These are phyloP conservation scores for Neomonachus schauinslandi DNA, from an alignment of 2,113 vertebrate species.

Conservation along the genomic window DNA sequence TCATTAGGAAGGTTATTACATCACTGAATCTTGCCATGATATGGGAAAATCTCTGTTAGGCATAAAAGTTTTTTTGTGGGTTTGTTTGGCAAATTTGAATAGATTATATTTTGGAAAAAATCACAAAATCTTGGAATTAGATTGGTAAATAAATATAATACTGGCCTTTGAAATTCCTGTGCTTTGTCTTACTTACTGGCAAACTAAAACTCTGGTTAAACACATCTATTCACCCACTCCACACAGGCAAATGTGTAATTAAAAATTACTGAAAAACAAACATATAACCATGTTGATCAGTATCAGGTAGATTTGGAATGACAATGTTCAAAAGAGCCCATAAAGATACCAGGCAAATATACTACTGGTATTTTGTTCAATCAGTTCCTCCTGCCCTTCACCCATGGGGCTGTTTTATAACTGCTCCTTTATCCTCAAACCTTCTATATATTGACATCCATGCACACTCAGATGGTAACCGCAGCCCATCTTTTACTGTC, in stretches of 20 bases:
- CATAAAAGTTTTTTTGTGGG: background rate
- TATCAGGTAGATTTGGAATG: background rate
- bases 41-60: background rate
- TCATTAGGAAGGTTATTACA: background rate
- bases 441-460: background rate
- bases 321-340: background rate
- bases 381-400: background rate
- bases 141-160: background rate
- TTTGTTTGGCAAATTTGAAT: background rate
- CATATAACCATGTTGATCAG: background rate
- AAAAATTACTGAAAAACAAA: background rate
- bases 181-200: background rate
- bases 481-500: background rate
- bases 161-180: background rate
- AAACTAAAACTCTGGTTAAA: background rate
- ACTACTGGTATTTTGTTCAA: background rate
- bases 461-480: background rate
- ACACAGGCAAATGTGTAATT: background rate
- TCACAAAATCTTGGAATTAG: background rate
- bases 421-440: background rate
- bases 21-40: background rate
- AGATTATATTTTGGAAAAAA: background rate
- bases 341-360: background rate
- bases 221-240: background rate
- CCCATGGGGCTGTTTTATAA: background rate